Percentiles rank a stretch among this genome's conserved stretches.
These are phyloP conservation scores for Pelosia muscerda DNA, from an alignment of 2,888 invertebrate genomes.

Conservation along the genomic window DNA sequence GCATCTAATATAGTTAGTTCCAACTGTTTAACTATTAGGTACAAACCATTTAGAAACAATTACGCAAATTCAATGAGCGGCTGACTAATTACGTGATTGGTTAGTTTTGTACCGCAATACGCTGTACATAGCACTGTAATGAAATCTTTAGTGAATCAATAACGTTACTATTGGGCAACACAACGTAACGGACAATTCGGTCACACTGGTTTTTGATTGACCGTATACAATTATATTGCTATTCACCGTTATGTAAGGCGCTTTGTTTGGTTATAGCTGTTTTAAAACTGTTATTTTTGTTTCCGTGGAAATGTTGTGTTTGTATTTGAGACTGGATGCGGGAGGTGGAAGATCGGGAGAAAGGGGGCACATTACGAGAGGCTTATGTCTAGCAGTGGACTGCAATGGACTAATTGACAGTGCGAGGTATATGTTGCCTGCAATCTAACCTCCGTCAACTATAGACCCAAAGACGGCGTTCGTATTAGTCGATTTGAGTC, in stretches of 20 bases:
- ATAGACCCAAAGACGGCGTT: no score
- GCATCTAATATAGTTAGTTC: slow-evolving; percentile 1
- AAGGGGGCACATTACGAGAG: no score
- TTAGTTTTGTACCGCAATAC: slow-evolving; percentile 26
- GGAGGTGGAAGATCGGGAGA: no score
- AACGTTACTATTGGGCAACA: slow-evolving; percentile 21
- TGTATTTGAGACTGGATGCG: neutral
- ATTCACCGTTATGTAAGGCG: slow-evolving; percentile 27
- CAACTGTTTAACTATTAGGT: slow-evolving; percentile 19
- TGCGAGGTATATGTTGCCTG: no score
- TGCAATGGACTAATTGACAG: no score
- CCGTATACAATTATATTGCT: slow-evolving; percentile 36
- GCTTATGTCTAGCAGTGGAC: no score
- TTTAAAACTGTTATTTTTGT: neutral
- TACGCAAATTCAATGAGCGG: slow-evolving; percentile 40
- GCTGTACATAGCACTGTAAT: slow-evolving; percentile 16
- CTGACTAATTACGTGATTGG: slow-evolving; percentile 46
- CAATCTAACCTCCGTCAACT: no score
- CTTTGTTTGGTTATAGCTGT: slow-evolving; percentile 11
- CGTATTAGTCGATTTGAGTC: no score
- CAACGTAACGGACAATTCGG: slow-evolving; percentile 26
- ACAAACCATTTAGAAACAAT: slow-evolving; percentile 34
- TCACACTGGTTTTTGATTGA: slow-evolving; percentile 24
- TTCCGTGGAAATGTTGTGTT: neutral
- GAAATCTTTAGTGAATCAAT: slow-evolving; percentile 17